A percentile compares a stretch with the other conserved stretches of the same genome.
Conservation (phyloP, 2,888 invertebrate species). For the Nymphalis urticae region DNA sequence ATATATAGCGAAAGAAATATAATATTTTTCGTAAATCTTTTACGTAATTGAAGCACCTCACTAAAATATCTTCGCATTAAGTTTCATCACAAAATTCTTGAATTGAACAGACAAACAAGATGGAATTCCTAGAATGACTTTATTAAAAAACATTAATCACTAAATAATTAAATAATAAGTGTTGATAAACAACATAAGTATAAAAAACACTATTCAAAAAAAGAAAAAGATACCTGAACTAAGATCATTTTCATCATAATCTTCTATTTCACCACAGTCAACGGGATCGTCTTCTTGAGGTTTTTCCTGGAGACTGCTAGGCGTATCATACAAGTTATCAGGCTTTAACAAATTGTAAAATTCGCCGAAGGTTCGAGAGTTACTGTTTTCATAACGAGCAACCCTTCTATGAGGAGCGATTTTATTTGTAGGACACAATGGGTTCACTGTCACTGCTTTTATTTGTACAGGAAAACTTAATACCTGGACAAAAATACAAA, state of each 20-base stretch:
- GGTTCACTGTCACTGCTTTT: slow-evolving; percentile 62
- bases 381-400: slow-evolving; percentile 45
- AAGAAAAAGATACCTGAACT: slow-evolving; percentile 56
- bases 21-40: no score
- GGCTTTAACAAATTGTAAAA: slow-evolving; percentile 59
- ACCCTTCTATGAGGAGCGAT: slow-evolving; percentile 66
- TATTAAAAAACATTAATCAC: no score
- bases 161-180: no score
- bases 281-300: slow-evolving; percentile 64
- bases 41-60: no score
- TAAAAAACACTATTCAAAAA: background rate
- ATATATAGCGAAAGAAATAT: no score
- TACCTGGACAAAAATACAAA: slow-evolving; percentile 46
- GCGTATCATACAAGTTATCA: slow-evolving; percentile 41
- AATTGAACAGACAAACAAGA: no score
- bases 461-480: slow-evolving; percentile 46
- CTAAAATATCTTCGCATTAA: no score
- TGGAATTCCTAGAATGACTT: no score
- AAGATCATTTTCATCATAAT: slow-evolving; percentile 73
- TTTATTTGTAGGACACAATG: slow-evolving; percentile 73
- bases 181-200: background rate
- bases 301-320: slow-evolving; percentile 58
- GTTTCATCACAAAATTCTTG: no score
- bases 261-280: slow-evolving; percentile 74
- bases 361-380: slow-evolving; percentile 61